Conservation (phyloP, 2,888 invertebrate species). For the Agonopterix alstromeriana region DNA sequence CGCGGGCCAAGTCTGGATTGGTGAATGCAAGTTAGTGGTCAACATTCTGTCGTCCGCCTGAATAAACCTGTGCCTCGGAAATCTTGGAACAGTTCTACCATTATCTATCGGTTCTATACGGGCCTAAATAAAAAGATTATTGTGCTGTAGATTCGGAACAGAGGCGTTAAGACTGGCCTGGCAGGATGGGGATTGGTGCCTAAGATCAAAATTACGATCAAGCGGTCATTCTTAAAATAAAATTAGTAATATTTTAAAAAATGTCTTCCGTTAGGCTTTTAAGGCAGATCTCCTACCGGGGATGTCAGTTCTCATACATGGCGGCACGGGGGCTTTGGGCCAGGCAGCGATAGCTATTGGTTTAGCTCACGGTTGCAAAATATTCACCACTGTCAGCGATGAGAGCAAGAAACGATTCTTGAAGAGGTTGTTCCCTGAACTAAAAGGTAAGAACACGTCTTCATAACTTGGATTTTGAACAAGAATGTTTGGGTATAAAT, state of each 20-base stretch:
- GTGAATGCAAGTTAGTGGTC: too few relatives aligned
- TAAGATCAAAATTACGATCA: too few relatives aligned
- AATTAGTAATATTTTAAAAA: not conserved
- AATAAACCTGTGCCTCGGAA: too few relatives aligned
- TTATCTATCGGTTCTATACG: too few relatives aligned
- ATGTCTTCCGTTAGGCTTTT: constrained; percentile 5
- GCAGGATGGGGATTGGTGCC: too few relatives aligned
- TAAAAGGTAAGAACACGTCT: constrained; percentile 31
- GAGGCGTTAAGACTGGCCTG: too few relatives aligned
- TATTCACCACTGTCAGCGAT: constrained; percentile 39
- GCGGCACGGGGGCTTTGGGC: constrained; percentile 24
- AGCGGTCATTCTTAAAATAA: not conserved
- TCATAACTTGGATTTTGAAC: not conserved
- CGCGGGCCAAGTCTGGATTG: too few relatives aligned
- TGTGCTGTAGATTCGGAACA: too few relatives aligned
- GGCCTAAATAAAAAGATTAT: too few relatives aligned
- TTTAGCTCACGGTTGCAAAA: constrained; percentile 18
- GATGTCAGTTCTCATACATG: constrained; percentile 18
- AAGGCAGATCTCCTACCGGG: constrained; percentile 5
- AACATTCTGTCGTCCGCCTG: too few relatives aligned
- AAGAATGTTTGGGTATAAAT: not conserved
- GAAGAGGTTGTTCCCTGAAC: constrained; percentile 27
- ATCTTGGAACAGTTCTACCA: too few relatives aligned
- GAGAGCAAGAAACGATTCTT: constrained; percentile 29
- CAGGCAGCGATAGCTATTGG: constrained; percentile 34